Evolutionary conservation across 2,888 invertebrate species (phyloP).

Genomic region (Esperia sulphurella): DNA sequence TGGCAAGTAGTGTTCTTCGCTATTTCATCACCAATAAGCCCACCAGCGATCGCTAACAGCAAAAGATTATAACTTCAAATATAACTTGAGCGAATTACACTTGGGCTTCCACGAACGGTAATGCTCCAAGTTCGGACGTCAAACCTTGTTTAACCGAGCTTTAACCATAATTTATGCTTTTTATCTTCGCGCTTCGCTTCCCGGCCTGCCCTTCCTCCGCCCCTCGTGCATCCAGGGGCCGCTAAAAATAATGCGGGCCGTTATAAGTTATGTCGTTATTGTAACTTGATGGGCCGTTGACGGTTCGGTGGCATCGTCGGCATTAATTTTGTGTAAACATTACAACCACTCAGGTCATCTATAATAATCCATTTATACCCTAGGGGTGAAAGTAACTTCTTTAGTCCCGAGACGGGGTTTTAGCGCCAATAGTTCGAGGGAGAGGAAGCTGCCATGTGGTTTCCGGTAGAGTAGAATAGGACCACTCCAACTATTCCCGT

Average conservation of each 20-base stretch:
- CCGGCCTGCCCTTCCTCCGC: background rate
- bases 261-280: background rate
- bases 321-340: no score
- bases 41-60: slow-evolving; percentile 18
- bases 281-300: slow-evolving; percentile 5
- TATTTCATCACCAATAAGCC: slow-evolving; percentile 5
- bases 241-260: slow-evolving; percentile 3
- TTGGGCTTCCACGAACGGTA: slow-evolving; percentile 32
- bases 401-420: no score
- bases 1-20: no score
- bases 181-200: slow-evolving; percentile 33
- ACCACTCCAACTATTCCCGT: no score
- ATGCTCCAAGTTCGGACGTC: slow-evolving; percentile 46
- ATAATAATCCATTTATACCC: no score
- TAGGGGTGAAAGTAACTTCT: no score
- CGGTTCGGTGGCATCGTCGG: background rate
- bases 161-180: slow-evolving; percentile 44
- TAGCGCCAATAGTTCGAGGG: no score
- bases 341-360: no score
- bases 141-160: slow-evolving; percentile 41
- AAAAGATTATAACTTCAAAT: slow-evolving; percentile 37
- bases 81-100: slow-evolving; percentile 29
- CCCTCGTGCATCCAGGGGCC: background rate
- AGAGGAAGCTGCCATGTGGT: no score
- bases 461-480: no score